These are phyloP conservation scores for Philhelius pedissequus DNA, from an alignment of 2,888 invertebrate genomes.

Conservation along the genomic window DNA sequence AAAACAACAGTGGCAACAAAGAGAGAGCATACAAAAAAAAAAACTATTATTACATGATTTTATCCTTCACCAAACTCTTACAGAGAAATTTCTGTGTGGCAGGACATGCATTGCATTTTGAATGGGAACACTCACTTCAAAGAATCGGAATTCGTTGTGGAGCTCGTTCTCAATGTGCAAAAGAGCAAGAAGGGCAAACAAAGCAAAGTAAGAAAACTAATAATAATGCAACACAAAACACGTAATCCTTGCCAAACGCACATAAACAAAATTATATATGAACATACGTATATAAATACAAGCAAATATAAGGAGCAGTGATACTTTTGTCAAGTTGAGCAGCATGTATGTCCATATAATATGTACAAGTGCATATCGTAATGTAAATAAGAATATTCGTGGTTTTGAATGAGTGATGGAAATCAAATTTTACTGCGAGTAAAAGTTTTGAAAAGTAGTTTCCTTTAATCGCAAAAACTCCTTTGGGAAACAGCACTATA, in stretches of 20 bases:
- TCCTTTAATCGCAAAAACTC: background rate
- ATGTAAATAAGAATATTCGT: background rate
- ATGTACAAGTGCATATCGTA: background rate
- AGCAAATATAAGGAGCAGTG: background rate
- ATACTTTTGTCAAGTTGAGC: background rate
- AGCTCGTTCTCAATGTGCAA: background rate
- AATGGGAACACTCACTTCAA: background rate
- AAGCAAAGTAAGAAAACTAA: conserved; percentile 35
- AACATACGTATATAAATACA: too few species aligned
- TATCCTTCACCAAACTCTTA: conserved; percentile 11
- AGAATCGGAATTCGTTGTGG: background rate
- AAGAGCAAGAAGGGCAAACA: conserved; percentile 8
- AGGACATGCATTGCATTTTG: conserved; percentile 6
- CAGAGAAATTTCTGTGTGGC: conserved; percentile 12
- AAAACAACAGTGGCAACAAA: background rate
- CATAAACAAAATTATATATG: conserved; percentile 3
- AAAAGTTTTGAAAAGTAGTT: background rate
- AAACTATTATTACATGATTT: conserved; percentile 23
- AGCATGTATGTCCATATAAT: background rate
- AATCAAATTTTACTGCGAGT: background rate
- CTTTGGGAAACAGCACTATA: background rate
- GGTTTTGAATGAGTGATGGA: background rate
- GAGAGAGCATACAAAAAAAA: background rate
- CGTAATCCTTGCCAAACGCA: conserved; percentile 45
- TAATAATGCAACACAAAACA: conserved; percentile 39